Conservation (phyloP, 2,113 vertebrate genomes). For the Elephantulus edwardii region DNA sequence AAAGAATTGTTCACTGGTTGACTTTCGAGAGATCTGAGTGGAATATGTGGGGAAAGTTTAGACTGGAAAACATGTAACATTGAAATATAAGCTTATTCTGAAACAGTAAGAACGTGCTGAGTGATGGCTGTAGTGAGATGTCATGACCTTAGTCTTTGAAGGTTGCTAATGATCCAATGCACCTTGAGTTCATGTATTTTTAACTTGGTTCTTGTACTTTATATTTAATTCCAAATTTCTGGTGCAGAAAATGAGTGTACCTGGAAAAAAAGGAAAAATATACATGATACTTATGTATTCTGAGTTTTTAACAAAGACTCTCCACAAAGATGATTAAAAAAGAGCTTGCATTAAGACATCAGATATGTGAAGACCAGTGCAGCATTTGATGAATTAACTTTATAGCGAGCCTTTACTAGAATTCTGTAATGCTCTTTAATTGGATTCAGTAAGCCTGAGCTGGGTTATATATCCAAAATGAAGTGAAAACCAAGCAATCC, state of each 20-base stretch:
- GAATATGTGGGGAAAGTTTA: no score
- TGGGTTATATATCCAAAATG: fast-evolving
- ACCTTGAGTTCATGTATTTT: neutral
- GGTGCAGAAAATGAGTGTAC: neutral
- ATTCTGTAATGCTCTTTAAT: fast-evolving
- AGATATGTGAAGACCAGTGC: fast-evolving
- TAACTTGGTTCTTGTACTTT: neutral
- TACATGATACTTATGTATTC: neutral
- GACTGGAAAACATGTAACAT: no score
- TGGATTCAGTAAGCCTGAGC: no score
- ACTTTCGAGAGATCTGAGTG: neutral
- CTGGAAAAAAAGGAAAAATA: neutral
- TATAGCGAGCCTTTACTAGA: no score
- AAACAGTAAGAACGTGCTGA: neutral
- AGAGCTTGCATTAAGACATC: neutral
- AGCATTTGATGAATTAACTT: neutral
- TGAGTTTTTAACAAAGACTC: neutral
- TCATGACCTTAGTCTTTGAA: fast-evolving
- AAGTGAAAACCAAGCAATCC: neutral
- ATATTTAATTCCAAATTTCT: neutral
- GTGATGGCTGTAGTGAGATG: neutral
- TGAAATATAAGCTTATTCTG: neutral
- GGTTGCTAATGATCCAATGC: neutral
- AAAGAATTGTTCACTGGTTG: neutral
- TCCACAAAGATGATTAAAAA: neutral